Percentiles rank a stretch among this genome's conserved stretches.
These are phyloP conservation scores for Serrognathus titanus DNA, from an alignment of 2,888 invertebrate genomes.

Conservation along the genomic window DNA sequence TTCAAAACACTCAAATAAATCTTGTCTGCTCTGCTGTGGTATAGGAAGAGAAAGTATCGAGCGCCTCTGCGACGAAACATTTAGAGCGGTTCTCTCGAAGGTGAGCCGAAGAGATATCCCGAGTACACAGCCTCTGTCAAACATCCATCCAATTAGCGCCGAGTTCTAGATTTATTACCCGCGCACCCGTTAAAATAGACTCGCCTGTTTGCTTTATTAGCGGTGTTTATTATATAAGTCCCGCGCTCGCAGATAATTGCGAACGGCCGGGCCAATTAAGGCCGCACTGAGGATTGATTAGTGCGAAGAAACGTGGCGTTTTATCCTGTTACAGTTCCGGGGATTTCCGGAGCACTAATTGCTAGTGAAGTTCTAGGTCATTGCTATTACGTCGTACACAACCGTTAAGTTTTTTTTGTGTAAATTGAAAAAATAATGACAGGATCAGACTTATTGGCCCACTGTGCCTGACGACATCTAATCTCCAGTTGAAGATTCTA, in stretches of 20 bases:
- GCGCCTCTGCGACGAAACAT: neutral
- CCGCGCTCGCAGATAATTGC: conserved; percentile 40
- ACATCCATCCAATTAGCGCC: conserved; percentile 49
- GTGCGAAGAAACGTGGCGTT: conserved; percentile 8
- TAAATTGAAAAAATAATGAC: too few relatives aligned
- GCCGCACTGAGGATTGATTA: conserved; percentile 38
- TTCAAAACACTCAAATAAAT: too few relatives aligned
- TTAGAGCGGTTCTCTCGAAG: neutral
- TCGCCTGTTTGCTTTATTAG: conserved; percentile 44
- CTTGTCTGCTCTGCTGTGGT: too few relatives aligned
- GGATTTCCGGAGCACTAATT: too few relatives aligned
- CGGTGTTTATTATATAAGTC: conserved; percentile 42
- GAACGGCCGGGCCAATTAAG: conserved; percentile 42
- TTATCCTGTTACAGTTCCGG: too few relatives aligned
- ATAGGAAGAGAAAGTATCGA: neutral
- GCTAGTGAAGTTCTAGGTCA: too few relatives aligned
- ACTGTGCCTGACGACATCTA: too few relatives aligned
- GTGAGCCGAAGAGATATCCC: conserved; percentile 12
- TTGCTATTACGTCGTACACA: too few relatives aligned
- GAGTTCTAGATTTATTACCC: conserved; percentile 46
- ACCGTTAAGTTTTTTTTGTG: too few relatives aligned
- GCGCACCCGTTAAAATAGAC: conserved; percentile 24
- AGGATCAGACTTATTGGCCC: too few relatives aligned
- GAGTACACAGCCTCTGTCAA: conserved; percentile 42
- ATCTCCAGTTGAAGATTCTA: too few relatives aligned